A percentile compares a stretch with the other conserved stretches of the same genome.
Evolutionary conservation across 23 tunicate genomes (phyloP).

Genomic region (Clavelina lepadiformis): DNA sequence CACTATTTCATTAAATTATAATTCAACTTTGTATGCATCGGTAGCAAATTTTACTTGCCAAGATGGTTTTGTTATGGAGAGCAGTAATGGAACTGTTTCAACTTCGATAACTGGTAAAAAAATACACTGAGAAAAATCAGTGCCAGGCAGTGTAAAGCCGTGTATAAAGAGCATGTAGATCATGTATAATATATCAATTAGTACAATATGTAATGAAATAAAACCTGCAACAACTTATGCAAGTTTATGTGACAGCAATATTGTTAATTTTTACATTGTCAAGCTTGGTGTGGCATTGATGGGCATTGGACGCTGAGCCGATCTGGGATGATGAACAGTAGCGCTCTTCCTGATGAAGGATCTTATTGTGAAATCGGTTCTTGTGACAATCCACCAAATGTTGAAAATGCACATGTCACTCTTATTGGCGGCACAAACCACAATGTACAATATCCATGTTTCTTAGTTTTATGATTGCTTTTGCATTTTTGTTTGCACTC

Average conservation of each 20-base stretch:
- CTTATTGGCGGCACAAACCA: not conserved
- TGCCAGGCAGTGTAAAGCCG: too few relatives aligned
- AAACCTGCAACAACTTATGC: too few relatives aligned
- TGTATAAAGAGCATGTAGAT: too few relatives aligned
- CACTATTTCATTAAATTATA: not conserved
- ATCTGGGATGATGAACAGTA: not conserved
- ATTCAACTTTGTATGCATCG: constrained; percentile 13
- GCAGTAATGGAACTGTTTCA: constrained; percentile 12
- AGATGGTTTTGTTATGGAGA: constrained; percentile 5
- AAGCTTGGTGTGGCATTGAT: constrained; percentile 23
- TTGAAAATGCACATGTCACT: not conserved
- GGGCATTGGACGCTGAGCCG: constrained; percentile 38
- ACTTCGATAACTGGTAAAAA: not conserved
- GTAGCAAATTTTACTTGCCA: constrained; percentile 12
- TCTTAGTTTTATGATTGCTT: too few relatives aligned
- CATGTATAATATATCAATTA: too few relatives aligned
- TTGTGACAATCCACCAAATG: constrained; percentile 27
- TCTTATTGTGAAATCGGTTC: constrained; percentile 12
- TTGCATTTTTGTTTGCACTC: too few relatives aligned
- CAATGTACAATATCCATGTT: too few relatives aligned
- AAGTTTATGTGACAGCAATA: too few relatives aligned
- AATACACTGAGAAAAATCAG: too few relatives aligned
- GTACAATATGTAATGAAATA: too few relatives aligned
- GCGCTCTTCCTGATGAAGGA: not conserved
- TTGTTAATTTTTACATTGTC: not conserved